These are phyloP conservation scores for Eretmocerus hayati DNA, from an alignment of 2,888 invertebrate species.

Conservation along the genomic window DNA sequence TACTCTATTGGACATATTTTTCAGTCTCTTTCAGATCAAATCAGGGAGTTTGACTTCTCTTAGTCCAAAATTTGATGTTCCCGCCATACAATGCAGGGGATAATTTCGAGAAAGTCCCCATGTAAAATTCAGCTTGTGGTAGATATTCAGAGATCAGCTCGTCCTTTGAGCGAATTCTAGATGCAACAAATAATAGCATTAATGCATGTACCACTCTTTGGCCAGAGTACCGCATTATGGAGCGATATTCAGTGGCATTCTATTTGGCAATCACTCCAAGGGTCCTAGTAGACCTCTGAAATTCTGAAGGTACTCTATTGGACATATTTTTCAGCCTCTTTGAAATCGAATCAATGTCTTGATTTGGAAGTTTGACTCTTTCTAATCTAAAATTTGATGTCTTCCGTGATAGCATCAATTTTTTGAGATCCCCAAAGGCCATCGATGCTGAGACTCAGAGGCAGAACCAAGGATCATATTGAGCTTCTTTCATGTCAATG, in stretches of 20 bases:
- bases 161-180: not conserved
- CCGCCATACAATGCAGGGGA: not conserved
- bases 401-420: not conserved
- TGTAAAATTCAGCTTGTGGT: not conserved
- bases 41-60: too few relatives aligned
- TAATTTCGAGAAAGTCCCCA: not conserved
- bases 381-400: not conserved
- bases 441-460: not conserved
- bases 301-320: not conserved
- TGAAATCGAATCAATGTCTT: not conserved
- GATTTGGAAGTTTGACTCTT: too few relatives aligned
- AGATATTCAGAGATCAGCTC: not conserved
- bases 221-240: not conserved
- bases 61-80: too few relatives aligned
- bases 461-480: not conserved
- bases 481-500: not conserved
- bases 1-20: too few relatives aligned
- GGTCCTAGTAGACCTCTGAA: not conserved
- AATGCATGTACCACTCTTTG: too few relatives aligned
- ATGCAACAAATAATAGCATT: not conserved
- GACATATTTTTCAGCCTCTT: not conserved
- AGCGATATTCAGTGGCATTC: conserved; percentile 5
- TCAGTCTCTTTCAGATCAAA: too few relatives aligned
- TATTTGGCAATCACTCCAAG: not conserved
- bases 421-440: not conserved